A percentile compares a stretch with the other conserved stretches of the same genome.
phyloP scores from a whole-genome alignment of 2,888 invertebrate species.

The Oegoconia quadripuncta region DNA sequence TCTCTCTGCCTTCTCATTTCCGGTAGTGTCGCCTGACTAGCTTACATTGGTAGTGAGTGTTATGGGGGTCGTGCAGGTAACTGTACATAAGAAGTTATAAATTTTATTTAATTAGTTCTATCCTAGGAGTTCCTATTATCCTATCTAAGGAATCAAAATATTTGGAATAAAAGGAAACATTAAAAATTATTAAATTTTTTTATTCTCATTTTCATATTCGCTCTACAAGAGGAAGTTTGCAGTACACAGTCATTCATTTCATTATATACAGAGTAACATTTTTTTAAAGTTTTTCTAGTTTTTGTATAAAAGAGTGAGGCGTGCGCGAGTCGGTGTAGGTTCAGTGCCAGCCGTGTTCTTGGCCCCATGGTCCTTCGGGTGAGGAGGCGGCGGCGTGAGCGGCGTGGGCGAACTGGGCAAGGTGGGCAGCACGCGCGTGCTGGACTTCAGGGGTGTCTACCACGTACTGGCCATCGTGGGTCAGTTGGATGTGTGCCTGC shows the following conservation, averaged over 20 bases:
- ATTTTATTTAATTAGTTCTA: too few relatives aligned
- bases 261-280: slow-evolving; percentile 58
- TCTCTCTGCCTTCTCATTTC: too few relatives aligned
- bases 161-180: slow-evolving; percentile 28
- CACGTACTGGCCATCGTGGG: slow-evolving; percentile 73
- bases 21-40: too few relatives aligned
- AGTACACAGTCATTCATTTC: slow-evolving; percentile 66
- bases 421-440: slow-evolving; percentile 68
- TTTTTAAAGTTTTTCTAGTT: slow-evolving; percentile 57
- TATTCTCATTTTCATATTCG: slow-evolving; percentile 68
- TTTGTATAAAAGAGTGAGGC: slow-evolving; percentile 69
- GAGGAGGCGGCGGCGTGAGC: slow-evolving; percentile 68
- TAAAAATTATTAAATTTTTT: slow-evolving; percentile 61
- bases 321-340: slow-evolving; percentile 51
- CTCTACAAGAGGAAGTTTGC: slow-evolving; percentile 65
- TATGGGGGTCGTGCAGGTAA: too few relatives aligned
- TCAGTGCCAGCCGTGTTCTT: slow-evolving; percentile 62
- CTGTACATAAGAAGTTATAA: too few relatives aligned
- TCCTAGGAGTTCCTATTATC: too few relatives aligned
- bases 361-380: slow-evolving; percentile 68
- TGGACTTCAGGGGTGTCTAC: slow-evolving; percentile 74
- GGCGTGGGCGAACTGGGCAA: slow-evolving; percentile 62
- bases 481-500: slow-evolving; percentile 70
- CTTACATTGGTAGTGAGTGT: too few relatives aligned
- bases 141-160: too few relatives aligned